Base-by-base conservation (phyloP, 2,888 invertebrate genomes). In the Epiperipatus broadwayi region DNA sequence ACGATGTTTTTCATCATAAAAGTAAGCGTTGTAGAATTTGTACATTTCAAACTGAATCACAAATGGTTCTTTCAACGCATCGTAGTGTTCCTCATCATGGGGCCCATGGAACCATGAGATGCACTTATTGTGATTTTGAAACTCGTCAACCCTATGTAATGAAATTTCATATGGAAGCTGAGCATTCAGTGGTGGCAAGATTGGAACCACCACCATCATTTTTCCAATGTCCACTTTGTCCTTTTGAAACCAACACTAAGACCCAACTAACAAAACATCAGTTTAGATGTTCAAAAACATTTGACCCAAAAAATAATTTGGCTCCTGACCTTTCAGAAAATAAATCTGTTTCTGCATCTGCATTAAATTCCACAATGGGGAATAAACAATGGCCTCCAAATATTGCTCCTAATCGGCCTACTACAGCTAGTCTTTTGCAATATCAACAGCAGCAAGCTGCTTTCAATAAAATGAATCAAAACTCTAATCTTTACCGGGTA, bases 241-340 rank as follows among this genome's bases (percentile, higher is more conserved):
- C 83, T 1, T 89, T 85, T 54, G 89, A 91, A 58, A 84, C 85
- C 50, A 84, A 84, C 52, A 80, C 83, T 39, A 87, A 84, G 60
- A 80, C 80, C 20, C 85, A 85, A 60, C 63, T 89, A 49, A 79
- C 78, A 1, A 70, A 85, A 27, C 91, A 91, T 64, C 69, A 78
- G 46, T 71, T 79, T 43, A 76, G 81, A 2, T 91, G 91, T 60
- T 71, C 73, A 29, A 83, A 85, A 59, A 80, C 81, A 55, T 89
- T 83, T 61, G 76, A 80, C 56, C 77, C 83, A 0, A 83, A 83
- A 46, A 63, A 72, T 32, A 89, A 91, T 61, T 65, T 64, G 48
- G 74, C 78, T 47, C 85, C 87, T 4, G 37, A 49, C 7, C 62
- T 73, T 2, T 40, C 47, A 34, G 85, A 85, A n/a, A n/a, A n/a